phyloP scores from a whole-genome alignment of 2,797 vertebrate genomes.

The Channallabes apus region DNA sequence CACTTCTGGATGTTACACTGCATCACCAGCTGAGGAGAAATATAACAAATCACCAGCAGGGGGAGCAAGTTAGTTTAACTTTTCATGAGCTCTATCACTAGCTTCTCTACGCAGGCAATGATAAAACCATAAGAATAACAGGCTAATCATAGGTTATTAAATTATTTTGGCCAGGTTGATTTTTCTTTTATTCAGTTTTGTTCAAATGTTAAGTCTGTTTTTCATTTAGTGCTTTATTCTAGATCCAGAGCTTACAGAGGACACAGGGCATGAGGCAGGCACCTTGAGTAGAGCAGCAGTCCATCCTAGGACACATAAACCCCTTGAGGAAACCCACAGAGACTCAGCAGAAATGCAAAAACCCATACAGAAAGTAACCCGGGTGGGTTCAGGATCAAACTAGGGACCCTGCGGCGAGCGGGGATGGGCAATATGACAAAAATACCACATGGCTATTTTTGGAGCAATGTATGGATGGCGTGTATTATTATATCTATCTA shows the following conservation, averaged over 20 bases:
- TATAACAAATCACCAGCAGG: slow-evolving; percentile 47
- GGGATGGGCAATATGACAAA: neutral
- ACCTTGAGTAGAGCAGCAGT: neutral
- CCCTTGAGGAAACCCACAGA: neutral
- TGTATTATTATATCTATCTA: neutral
- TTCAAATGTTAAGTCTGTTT: neutral
- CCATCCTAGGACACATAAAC: neutral
- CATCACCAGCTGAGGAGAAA: slow-evolving; percentile 85
- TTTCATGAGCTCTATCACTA: neutral
- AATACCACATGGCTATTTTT: neutral
- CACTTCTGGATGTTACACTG: slow-evolving; percentile 95
- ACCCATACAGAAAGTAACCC: neutral
- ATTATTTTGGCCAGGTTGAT: neutral
- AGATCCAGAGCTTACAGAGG: neutral
- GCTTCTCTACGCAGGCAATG: neutral
- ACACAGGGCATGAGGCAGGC: neutral
- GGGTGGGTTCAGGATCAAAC: neutral
- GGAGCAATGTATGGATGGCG: neutral
- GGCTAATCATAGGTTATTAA: neutral
- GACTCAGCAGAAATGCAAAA: neutral
- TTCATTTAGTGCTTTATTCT: neutral
- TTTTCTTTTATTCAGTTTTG: neutral
- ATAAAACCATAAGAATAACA: neutral
- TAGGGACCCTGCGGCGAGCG: neutral
- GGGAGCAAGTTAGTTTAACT: slow-evolving; percentile 44